Evolutionary conservation across 2,797 vertebrate species (phyloP).

Genomic region (Epinephelus awoara): DNA sequence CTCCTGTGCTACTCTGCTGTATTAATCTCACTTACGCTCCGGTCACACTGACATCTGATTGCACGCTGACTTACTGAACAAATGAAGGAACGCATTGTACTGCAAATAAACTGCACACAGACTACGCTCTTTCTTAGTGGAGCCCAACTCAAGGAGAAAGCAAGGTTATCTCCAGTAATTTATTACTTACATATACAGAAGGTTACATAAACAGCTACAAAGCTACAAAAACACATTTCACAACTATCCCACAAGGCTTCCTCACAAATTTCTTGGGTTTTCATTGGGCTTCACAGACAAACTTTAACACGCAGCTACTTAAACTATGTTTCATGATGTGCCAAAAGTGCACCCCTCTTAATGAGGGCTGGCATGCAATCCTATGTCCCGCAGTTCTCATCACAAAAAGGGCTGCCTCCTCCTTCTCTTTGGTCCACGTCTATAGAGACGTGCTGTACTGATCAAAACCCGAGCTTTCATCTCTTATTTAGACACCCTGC

Average conservation of each 20-base stretch:
- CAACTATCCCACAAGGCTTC: background rate
- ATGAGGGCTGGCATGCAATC: slow-evolving; percentile 45
- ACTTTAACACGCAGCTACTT: slow-evolving; percentile 7
- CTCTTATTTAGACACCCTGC: slow-evolving; percentile 71
- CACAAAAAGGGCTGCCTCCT: slow-evolving; percentile 38
- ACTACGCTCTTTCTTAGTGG: slow-evolving; percentile 14
- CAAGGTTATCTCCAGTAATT: slow-evolving; percentile 14
- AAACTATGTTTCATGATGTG: slow-evolving; percentile 18
- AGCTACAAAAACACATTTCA: background rate
- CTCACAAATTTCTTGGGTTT: background rate
- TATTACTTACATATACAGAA: slow-evolving; percentile 1
- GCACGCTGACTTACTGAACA: background rate
- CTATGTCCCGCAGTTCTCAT: slow-evolving; percentile 27
- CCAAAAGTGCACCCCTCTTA: slow-evolving; percentile 30
- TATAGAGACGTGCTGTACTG: slow-evolving; percentile 52
- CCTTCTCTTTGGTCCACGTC: slow-evolving; percentile 43
- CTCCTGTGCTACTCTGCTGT: slow-evolving; percentile 26
- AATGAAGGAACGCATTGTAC: slow-evolving; percentile 46
- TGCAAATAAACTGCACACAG: slow-evolving; percentile 21
- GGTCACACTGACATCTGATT: slow-evolving; percentile 10
- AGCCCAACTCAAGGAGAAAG: background rate
- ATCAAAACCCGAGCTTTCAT: slow-evolving; percentile 73
- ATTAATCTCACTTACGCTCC: slow-evolving; percentile 26
- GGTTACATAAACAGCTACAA: slow-evolving; percentile 9
- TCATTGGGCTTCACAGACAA: slow-evolving; percentile 5